Base-by-base conservation (phyloP, 2,797 vertebrate species). In the Acomys russatus region DNA sequence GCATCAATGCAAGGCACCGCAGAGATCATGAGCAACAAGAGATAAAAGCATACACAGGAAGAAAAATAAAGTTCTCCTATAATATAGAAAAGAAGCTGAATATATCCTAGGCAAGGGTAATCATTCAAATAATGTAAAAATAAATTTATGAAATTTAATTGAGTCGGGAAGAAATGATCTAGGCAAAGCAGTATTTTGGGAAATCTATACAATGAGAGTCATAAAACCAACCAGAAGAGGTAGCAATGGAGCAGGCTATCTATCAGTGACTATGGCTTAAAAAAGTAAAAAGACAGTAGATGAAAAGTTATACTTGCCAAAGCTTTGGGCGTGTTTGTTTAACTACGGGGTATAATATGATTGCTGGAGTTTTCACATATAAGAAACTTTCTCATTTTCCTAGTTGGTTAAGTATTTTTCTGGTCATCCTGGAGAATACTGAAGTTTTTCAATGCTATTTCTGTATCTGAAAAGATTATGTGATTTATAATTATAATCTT, bases 131-230 rank as follows among this genome's bases (percentile, higher is more conserved):
- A 86, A 73, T 22, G 56, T 91, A 79, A 73, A 91, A 49, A 33
- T 25, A 90, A 70, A 86, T 66, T 35, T 66, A 35, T 88, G 22
- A 77, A 68, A 86, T 90, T 92, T 91, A 3, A 87, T 18, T 51
- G 68, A 71, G 64, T 70, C 51, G 70, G 10, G 51, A 93, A 93
- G 22, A 7, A 61, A 5, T 79, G 30, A 0, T 63, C 10, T 51
- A 78, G 12, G 44, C 9, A 95, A 95, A 95, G n/a, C 33, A 94
- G 4, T 71, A 28, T 44, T 90, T 61, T 73, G 23, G 28, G 80
- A 96, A 86, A 87, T 68, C 80, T 4, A 61, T 61, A 30, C 23
- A 28, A 11, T 54, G 86, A 91, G 33, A 91, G 56, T 49, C 78
- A 12, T 18, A 92, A 85, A 83, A 66, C 28, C 63, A 44, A 15